phyloP scores from a whole-genome alignment of 2,888 invertebrate species.

The Plagiodera versicolora region DNA sequence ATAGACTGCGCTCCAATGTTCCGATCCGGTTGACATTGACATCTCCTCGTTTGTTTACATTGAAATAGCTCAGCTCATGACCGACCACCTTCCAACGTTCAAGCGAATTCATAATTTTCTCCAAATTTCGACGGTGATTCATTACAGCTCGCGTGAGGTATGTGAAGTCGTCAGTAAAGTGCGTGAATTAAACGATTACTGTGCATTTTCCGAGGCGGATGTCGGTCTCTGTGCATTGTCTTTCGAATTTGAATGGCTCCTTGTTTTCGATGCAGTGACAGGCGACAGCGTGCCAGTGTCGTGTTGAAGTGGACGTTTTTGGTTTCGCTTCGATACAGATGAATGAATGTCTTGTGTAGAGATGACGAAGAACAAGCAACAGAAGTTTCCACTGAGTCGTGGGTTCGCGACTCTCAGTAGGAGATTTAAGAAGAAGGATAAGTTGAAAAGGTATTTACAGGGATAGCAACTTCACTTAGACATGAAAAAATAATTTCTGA shows the following conservation, averaged over 20 bases:
- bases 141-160: not conserved
- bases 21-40: constrained; percentile 17
- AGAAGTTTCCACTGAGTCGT: constrained; percentile 56
- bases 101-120: constrained; percentile 20
- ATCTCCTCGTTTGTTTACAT: constrained; percentile 13
- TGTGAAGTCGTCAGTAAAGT: not conserved
- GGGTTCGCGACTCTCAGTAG: constrained; percentile 59
- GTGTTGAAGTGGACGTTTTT: constrained; percentile 4
- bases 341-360: constrained; percentile 23
- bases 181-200: not conserved
- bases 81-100: not conserved
- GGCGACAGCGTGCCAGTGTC: not conserved
- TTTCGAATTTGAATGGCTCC: not conserved
- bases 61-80: constrained; percentile 10
- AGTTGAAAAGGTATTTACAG: constrained; percentile 57
- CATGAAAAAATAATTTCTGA: too few species aligned
- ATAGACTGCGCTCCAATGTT: not conserved
- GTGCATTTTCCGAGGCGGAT: not conserved
- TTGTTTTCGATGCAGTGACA: not conserved
- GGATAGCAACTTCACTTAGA: too few species aligned
- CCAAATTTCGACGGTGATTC: constrained; percentile 21
- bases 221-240: not conserved
- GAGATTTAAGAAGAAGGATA: constrained; percentile 57
- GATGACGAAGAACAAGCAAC: constrained; percentile 58
- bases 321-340: not conserved